A percentile compares a stretch with the other conserved stretches of the same genome.
These are phyloP conservation scores for Cistogaster globosa DNA, from an alignment of 2,888 invertebrate species.

Conservation along the genomic window DNA sequence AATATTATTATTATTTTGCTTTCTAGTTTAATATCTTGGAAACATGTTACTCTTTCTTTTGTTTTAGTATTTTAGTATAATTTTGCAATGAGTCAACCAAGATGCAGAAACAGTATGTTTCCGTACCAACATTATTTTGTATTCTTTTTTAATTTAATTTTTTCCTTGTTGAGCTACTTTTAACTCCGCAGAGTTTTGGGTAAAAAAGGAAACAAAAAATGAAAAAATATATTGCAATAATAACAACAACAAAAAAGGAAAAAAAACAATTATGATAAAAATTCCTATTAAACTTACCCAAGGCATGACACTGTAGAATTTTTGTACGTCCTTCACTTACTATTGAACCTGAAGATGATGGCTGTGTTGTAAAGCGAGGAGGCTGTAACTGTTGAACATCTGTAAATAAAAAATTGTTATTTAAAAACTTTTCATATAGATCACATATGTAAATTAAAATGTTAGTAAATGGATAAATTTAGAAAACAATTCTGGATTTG, in stretches of 20 bases:
- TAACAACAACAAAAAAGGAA: neutral
- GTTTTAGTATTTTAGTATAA: slow-evolving; percentile 47
- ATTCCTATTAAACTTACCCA: slow-evolving; percentile 86
- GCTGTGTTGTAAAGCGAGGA: slow-evolving; percentile 93
- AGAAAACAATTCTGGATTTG: no score
- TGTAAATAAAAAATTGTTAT: slow-evolving; percentile 64
- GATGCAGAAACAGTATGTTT: slow-evolving; percentile 25
- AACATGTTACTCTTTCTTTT: slow-evolving; percentile 60
- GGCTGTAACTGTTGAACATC: slow-evolving; percentile 86
- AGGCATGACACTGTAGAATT: slow-evolving; percentile 95
- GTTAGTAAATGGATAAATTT: no score
- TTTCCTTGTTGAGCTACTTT: slow-evolving; percentile 21
- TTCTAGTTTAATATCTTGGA: slow-evolving; percentile 79
- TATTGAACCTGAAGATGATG: slow-evolving; percentile 92
- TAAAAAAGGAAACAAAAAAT: neutral
- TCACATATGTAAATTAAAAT: no score
- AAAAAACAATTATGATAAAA: neutral
- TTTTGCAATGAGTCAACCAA: slow-evolving; percentile 54
- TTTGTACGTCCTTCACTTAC: slow-evolving; percentile 94
- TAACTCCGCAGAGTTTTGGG: slow-evolving; percentile 8
- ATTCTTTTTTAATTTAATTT: slow-evolving; percentile 7
- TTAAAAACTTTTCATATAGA: no score
- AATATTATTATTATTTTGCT: slow-evolving; percentile 75
- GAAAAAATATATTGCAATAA: neutral
- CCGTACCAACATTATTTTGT: neutral